These are phyloP conservation scores for Beroe ovata DNA, from an alignment of 37 sponge, comb jelly and placozoan species.

Conservation along the genomic window DNA sequence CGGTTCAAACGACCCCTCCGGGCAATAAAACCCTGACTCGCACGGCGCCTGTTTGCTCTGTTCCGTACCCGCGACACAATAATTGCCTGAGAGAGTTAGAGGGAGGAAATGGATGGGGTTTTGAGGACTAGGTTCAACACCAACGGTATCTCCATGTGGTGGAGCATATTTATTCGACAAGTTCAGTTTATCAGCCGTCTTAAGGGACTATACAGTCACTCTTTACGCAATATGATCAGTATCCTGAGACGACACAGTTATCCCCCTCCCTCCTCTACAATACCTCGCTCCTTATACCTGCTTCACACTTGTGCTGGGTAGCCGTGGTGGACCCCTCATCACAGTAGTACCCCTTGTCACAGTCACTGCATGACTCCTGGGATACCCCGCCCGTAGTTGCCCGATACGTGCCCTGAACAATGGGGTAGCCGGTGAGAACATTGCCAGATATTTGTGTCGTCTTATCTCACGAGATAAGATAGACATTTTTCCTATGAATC, in stretches of 20 bases:
- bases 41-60: neutral
- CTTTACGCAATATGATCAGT: too few relatives aligned
- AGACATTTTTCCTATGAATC: too few relatives aligned
- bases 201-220: too few relatives aligned
- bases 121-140: neutral
- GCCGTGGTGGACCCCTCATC: conserved; percentile 60
- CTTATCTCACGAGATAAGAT: too few relatives aligned
- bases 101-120: too few relatives aligned
- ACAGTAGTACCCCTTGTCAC: conserved; percentile 69
- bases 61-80: conserved; percentile 62
- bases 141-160: conserved; percentile 51
- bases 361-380: conserved; percentile 21
- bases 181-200: too few relatives aligned
- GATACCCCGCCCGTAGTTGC: neutral
- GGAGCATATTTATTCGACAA: conserved; percentile 6
- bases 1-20: neutral
- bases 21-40: conserved; percentile 66
- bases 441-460: too few relatives aligned
- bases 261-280: too few relatives aligned
- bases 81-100: conserved; percentile 67
- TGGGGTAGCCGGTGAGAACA: too few relatives aligned
- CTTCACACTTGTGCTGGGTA: conserved; percentile 20
- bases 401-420: conserved; percentile 41
- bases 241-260: too few relatives aligned
- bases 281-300: too few relatives aligned